Base-by-base conservation (phyloP, 2,888 invertebrate species). In the Philonicus albiceps region DNA sequence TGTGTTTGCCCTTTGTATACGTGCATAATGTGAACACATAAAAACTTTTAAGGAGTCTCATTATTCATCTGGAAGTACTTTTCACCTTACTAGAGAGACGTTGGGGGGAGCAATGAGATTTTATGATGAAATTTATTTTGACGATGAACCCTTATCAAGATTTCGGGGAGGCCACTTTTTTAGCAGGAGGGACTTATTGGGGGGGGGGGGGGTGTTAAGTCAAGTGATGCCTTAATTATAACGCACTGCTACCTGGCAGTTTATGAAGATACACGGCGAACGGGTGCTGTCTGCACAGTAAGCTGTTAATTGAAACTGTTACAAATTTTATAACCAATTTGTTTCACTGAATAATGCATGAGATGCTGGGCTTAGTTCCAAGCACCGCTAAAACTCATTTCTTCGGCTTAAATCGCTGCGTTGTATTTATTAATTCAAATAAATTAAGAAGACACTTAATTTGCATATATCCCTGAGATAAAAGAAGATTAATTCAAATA, bases 21-120 rank as follows among this genome's bases (percentile, higher is more conserved):
- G 83, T 83, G 83, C 83, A 83, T 83, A 83, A 83, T 83, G 83
- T 83, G 83, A 83, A 83, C 83, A 83, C 83, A 83, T 83, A 83
- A 83, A 83, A 83, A 83, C 83, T 83, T 83, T 83, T 83, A 83
- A 83, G 83, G 83, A 83, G 64, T 27, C 37, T 64, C 83, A 83
- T 83, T 64, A 83, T 72, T 83, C 83, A 83, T 83, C 37, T 64
- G 34, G 83, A 37, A 83, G 72, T 72, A 83, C 83, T 83, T 83
- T 83, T 83, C 72, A 83, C 83, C 83, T 72, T 64, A 4, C 34
- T 64, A 13, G 7, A 16, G 31, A 34, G 22, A 55, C 11, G n/a
- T 6, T 3, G 30, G 74, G 30, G 74, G 40, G 31, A 64, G 64
- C 72, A 83, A 83, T 72, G 83, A 72, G 83, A 83, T 83, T 83